Evolutionary conservation across 2,888 invertebrate species (phyloP).

Genomic region (Drosophila bunnanda): DNA sequence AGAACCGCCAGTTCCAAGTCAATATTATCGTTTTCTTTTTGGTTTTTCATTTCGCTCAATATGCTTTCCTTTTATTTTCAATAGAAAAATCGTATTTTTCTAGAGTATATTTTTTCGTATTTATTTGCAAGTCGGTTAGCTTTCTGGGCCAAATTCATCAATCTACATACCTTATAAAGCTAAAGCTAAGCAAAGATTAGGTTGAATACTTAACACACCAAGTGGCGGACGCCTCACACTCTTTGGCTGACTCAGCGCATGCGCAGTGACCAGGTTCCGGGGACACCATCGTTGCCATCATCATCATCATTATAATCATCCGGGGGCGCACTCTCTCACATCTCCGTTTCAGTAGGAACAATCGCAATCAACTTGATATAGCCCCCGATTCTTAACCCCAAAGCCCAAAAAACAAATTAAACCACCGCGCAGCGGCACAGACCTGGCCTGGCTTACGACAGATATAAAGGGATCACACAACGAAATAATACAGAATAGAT

Average conservation of each 20-base stretch:
- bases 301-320: constrained; percentile 2
- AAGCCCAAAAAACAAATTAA: constrained; percentile 43
- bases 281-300: not conserved
- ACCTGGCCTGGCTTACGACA: constrained; percentile 17
- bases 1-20: constrained; percentile 77
- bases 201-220: constrained; percentile 47
- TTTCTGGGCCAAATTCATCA: constrained; percentile 30
- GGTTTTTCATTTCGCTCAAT: constrained; percentile 59
- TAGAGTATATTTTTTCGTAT: constrained; percentile 58
- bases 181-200: constrained; percentile 50
- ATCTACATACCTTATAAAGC: constrained; percentile 75
- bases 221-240: constrained; percentile 5
- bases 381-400: not conserved
- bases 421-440: constrained; percentile 11
- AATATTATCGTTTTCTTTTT: constrained; percentile 44
- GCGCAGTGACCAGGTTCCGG: constrained; percentile 18
- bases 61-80: constrained; percentile 73
- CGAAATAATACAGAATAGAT: constrained; percentile 38
- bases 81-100: constrained; percentile 72
- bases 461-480: constrained; percentile 26
- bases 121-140: constrained; percentile 39
- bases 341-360: not conserved
- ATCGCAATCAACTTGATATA: not conserved
- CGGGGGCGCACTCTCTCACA: constrained; percentile 1
- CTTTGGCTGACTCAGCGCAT: constrained; percentile 26